Evolutionary conservation across 2,888 invertebrate genomes (phyloP), one percentile per base, ranked within the genome.

Genomic region (Lobophora halterata): DNA sequence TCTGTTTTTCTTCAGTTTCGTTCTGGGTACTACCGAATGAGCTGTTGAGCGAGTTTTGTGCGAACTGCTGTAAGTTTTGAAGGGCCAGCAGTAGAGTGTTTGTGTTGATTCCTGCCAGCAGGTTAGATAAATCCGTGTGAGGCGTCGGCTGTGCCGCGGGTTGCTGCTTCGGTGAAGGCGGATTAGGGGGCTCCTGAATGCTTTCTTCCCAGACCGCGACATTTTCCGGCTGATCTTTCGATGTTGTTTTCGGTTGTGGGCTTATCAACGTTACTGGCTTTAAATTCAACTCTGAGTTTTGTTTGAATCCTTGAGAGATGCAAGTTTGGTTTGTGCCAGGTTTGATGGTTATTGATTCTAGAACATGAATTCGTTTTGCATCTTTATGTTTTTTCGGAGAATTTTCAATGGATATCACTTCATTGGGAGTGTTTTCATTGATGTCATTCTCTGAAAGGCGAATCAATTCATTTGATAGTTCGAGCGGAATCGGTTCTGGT

Each of bases 61-160:
- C 48, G 5, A 87, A 39, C 43, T 86, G 72, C 52, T 87, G 81
- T 43, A 88, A 70, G 58, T 82, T 87, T 66, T 85, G 80, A 11
- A 88, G 63, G 24, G 88, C 88, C 46, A 83, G 49, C 26, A 83
- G 44, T 12, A 88, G 58, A 16, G 78, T 76, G 44, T 79, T 76
- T 9, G 88, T 76, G 46, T 88, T 83, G 36, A 88, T 82, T 11
- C 78, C 76, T 24, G 78, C 59, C 17, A 88, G 55, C 35, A 88
- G 53, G 55, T 68, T 74, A 4, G 79, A 58, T 5, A 86, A 48
- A 58, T 86, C 77, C 9, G 80, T 9, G 47, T 67, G 65, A 4
- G 65, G 44, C 3, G 50, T 17, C 11, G 54, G 19, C 16, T 42
- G 41, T 10, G 28, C 17, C 7, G 36, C 14, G 36, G 29, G 33